phyloP scores from a whole-genome alignment of 2,797 vertebrate species.

The Alfaro cultratus region DNA sequence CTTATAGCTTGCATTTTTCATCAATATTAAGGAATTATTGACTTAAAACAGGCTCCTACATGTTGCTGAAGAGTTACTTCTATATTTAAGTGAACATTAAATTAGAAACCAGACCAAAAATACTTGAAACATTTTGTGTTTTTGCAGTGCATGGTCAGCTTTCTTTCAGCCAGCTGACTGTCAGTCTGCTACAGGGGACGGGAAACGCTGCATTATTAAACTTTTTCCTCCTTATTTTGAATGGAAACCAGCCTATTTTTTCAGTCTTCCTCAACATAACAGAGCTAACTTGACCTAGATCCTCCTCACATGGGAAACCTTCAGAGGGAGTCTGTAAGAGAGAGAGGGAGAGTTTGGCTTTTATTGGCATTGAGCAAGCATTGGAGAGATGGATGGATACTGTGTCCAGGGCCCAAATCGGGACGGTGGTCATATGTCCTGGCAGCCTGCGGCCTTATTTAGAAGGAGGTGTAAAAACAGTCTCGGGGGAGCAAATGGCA shows the following conservation, averaged over 20 bases:
- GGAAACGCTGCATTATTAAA: background rate
- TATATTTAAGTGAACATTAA: too few species aligned
- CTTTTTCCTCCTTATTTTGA: conserved; percentile 58
- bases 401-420: conserved; percentile 84
- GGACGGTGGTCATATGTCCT: conserved; percentile 83
- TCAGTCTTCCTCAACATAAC: conserved; percentile 36
- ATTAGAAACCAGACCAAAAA: too few species aligned
- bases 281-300: conserved; percentile 41
- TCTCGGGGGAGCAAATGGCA: conserved; percentile 85
- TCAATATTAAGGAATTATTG: too few species aligned
- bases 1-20: too few species aligned
- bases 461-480: conserved; percentile 91
- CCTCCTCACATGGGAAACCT: conserved; percentile 66
- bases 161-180: background rate
- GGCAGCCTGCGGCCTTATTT: conserved; percentile 89
- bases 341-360: conserved; percentile 71
- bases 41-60: too few species aligned
- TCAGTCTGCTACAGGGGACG: background rate
- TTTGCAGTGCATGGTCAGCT: background rate
- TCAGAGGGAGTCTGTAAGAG: conserved; percentile 57
- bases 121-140: too few species aligned
- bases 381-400: conserved; percentile 81
- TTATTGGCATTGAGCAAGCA: conserved; percentile 83
- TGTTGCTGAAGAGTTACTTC: too few species aligned
- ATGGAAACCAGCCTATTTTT: conserved; percentile 24